phyloP scores from a whole-genome alignment of 2,113 vertebrate genomes.

The Pomatorhinus ruficollis region DNA sequence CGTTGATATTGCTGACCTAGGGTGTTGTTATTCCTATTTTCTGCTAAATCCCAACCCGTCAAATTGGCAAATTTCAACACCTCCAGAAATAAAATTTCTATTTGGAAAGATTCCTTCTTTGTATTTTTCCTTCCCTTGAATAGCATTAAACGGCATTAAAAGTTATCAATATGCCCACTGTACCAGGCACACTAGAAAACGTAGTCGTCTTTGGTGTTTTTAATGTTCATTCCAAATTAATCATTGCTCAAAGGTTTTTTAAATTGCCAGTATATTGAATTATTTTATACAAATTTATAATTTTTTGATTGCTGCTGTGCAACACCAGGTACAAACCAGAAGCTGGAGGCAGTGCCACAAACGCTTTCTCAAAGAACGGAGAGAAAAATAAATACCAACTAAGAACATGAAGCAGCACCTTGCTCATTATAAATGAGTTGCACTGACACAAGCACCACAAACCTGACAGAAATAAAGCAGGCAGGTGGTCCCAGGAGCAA shows the following conservation, averaged over 20 bases:
- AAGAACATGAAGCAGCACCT: accelerated
- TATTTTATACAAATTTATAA: not conserved
- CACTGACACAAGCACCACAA: not conserved
- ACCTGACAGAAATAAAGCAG: not conserved
- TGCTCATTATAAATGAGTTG: not conserved
- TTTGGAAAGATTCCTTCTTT: not conserved
- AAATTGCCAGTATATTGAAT: not conserved
- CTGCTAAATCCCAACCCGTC: not conserved
- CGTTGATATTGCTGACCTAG: not conserved
- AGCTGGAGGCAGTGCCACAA: not conserved
- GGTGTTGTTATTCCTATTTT: not conserved
- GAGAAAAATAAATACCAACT: not conserved
- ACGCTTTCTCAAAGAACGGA: not conserved
- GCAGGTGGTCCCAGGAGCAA: not conserved
- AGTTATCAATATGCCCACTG: not conserved
- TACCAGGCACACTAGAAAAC: not conserved
- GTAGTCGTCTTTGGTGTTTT: not conserved
- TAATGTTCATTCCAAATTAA: not conserved
- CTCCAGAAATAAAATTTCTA: not conserved
- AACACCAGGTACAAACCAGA: not conserved
- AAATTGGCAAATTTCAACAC: not conserved
- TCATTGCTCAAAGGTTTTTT: not conserved
- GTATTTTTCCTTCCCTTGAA: not conserved
- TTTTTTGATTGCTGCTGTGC: not conserved
- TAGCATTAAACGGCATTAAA: not conserved